Base-by-base conservation (phyloP, 2,888 invertebrate genomes). In the Drosophila barbarae region DNA sequence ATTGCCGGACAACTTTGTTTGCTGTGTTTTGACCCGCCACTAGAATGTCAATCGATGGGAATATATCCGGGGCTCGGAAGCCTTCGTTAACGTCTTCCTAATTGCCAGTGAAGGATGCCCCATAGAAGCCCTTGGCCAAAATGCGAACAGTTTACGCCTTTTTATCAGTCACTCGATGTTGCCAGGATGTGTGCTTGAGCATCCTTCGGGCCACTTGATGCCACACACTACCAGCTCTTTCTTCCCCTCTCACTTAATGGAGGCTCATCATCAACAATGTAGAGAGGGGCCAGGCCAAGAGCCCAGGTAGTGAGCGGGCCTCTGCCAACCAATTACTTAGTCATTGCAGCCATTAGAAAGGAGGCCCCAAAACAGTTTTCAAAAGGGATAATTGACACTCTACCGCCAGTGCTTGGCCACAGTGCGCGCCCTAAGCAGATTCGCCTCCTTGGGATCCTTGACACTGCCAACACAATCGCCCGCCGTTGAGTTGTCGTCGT, bases 181-280 rank as follows among this genome's bases (percentile, higher is more conserved):
- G 18, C 50, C 53, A 47, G 56, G 58, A 67, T 44, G 46, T 47
- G 50, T 47, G 50, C 69, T 66, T 54, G 51, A 72, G 72, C 47
- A 54, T 69, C 52, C 58, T 58, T 55, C 46, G 46, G 65, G 66
- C 58, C 66, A 71, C 70, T 70, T 58, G 57, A 71, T 64, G 52
- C 41, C 41, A 30, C 12, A 53, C 34, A 38, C 34, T n/a, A 38
- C 34, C 18, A 13, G 42, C 32, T 18, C 10, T 32, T 50, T 23
- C 41, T n/a, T 9, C 23, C 4, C 21, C 13, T 36, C 34, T 54
- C 9, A 10, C 12, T 79, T 85, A 85, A 85, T 85, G 73, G 80
- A 84, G 75, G 70, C 83, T 82, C 84, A 82, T 84, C 82, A 72
- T 60, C 36, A 60, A 70, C 74, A 78, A 67, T 68, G 78, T 66